Conservation (phyloP, 2,113 vertebrate genomes). For the Corythoichthys intestinalis region DNA sequence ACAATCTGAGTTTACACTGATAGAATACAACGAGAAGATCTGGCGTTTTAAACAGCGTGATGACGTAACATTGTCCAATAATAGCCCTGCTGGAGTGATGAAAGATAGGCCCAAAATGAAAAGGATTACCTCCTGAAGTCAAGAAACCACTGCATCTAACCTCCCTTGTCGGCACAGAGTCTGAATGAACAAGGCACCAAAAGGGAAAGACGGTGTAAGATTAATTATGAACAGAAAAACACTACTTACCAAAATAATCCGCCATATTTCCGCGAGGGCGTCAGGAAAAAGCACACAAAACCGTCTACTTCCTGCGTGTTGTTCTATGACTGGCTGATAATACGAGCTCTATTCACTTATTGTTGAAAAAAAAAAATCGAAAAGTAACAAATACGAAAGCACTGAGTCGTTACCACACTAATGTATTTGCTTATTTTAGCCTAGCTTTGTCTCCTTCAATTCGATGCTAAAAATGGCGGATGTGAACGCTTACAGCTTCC, state of each 20-base stretch:
- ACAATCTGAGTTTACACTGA: too few species aligned
- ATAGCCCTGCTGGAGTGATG: background rate
- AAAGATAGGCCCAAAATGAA: background rate
- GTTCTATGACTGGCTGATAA: background rate
- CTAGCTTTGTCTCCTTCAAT: background rate
- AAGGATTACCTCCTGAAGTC: constrained; percentile 54
- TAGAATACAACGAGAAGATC: too few species aligned
- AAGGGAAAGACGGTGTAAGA: background rate
- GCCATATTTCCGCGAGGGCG: constrained; percentile 56
- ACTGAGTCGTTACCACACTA: background rate
- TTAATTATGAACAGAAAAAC: background rate
- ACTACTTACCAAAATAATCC: constrained; percentile 68
- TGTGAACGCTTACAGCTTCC: background rate
- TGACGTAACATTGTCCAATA: background rate
- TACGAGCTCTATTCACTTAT: background rate
- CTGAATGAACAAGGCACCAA: constrained; percentile 35
- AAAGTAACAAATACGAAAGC: background rate
- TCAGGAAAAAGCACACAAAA: constrained; percentile 20
- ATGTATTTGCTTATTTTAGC: background rate
- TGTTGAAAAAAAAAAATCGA: background rate
- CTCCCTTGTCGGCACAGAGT: constrained; percentile 51
- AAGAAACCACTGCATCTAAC: constrained; percentile 44
- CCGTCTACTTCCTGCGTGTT: background rate
- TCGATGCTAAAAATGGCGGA: background rate
- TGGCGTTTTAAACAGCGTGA: background rate